Base-by-base conservation (phyloP, 2,113 vertebrate genomes). In the Bufo gargarizans region DNA sequence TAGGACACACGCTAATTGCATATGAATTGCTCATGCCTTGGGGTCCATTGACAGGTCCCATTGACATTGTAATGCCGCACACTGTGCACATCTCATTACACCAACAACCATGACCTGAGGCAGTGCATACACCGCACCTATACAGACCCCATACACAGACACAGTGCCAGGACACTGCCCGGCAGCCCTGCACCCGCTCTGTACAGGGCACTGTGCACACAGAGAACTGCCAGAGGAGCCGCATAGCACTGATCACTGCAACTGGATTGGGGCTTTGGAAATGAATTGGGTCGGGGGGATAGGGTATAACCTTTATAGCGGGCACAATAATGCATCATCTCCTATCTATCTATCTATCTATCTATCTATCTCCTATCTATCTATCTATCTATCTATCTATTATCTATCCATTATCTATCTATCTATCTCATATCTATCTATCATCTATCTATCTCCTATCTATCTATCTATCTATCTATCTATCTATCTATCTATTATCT, bases 391-490 rank as follows among this genome's bases (percentile, higher is more conserved):
- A 67, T 67, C 8, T 67, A 67, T n/a, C 63, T 63, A 63, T 63
- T 17, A 19, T 0, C 17, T 63, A 63, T 63, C 59, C 19, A 63
- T 63, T 19, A 63, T 63, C 59, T 63, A 67, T 67, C 63, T 67
- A 67, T 61, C 8, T n/a, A 67, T 67, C 63, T 58, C 56, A 8
- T 67, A 67, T 67, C 59, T 74, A 33, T 71, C 71, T 74, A 74
- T 74, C 71, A 14, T 71, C 69, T 71, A 61, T 61, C 58, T 65
- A 65, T 65, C 61, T 65, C n/a, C 71, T 71, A 14, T 71, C 69
- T 71, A 61, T 61, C 58, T 65, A 65, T 65, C 61, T 65, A 65
- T 65, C 61, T 65, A 65, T 65, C 61, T 69, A 69, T 69, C 65
- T 69, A 69, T 69, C n/a, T 69, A 69, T 69, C 65, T 69, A 69